These are phyloP conservation scores for Argentina silus DNA, from an alignment of 2,797 vertebrate species.

Conservation along the genomic window DNA sequence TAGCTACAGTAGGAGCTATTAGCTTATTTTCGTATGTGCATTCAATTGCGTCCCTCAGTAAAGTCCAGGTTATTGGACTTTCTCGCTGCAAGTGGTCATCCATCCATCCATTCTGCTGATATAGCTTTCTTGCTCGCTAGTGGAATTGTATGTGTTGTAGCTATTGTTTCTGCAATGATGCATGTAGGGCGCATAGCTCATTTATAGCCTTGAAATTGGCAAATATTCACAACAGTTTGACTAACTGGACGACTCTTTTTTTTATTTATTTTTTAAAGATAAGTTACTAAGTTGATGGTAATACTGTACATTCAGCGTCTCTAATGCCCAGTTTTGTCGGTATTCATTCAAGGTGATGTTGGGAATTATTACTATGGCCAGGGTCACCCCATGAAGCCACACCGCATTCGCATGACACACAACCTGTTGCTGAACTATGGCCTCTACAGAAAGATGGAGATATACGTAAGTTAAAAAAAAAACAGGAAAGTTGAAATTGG, in stretches of 20 bases:
- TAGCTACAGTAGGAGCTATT: neutral
- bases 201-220: too few relatives aligned
- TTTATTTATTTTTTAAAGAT: too few relatives aligned
- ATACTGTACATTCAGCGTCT: neutral
- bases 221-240: too few relatives aligned
- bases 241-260: too few relatives aligned
- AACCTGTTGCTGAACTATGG: conserved; percentile 97
- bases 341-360: conserved; percentile 84
- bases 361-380: conserved; percentile 97
- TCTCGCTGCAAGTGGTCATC: too few relatives aligned
- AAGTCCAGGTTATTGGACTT: too few relatives aligned
- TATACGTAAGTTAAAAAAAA: conserved; percentile 86
- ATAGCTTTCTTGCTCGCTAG: too few relatives aligned
- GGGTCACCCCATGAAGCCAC: conserved; percentile 96
- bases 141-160: too few relatives aligned
- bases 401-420: conserved; percentile 96
- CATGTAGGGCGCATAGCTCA: too few relatives aligned
- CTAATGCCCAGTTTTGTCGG: neutral
- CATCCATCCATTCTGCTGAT: too few relatives aligned
- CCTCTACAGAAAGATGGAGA: conserved; percentile 98
- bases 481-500: neutral
- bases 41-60: neutral
- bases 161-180: too few relatives aligned
- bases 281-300: neutral
- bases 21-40: neutral